Conservation (phyloP, 2,797 vertebrate species). For the Kryptolebias ocellatus region DNA sequence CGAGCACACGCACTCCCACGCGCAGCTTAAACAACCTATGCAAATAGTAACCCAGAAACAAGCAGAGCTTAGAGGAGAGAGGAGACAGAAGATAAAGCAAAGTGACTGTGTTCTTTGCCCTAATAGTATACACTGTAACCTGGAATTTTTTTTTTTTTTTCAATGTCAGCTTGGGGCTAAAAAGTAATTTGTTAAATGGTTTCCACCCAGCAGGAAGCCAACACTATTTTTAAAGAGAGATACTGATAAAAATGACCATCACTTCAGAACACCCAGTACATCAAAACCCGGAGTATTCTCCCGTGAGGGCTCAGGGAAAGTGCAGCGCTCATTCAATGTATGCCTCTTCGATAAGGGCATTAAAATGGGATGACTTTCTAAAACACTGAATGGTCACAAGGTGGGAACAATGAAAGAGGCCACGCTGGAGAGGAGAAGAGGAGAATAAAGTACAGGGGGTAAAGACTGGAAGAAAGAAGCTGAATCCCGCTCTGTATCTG, state of each 20-base stretch:
- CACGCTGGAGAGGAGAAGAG: conserved; percentile 16
- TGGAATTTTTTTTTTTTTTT: conserved; percentile 59
- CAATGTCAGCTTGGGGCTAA: conserved; percentile 77
- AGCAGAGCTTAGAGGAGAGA: conserved; percentile 57
- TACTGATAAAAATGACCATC: conserved; percentile 52
- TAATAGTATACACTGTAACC: conserved; percentile 62
- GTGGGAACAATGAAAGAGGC: conserved; percentile 42
- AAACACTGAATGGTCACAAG: conserved; percentile 42
- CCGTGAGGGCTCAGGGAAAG: conserved; percentile 46
- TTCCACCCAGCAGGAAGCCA: conserved; percentile 75
- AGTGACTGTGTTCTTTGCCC: conserved; percentile 77
- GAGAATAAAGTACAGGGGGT: conserved; percentile 28
- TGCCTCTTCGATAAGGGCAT: conserved; percentile 32
- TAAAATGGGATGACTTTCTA: conserved; percentile 57
- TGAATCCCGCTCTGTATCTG: conserved; percentile 45
- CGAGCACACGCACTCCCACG: conserved; percentile 6
- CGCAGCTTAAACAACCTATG: conserved; percentile 30
- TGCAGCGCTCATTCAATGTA: conserved; percentile 30
- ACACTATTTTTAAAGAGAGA: conserved; percentile 74
- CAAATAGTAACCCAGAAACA: conserved; percentile 69
- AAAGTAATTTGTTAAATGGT: conserved; percentile 84
- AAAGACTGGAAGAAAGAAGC: conserved; percentile 36
- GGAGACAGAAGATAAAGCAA: conserved; percentile 65
- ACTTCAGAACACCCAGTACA: conserved; percentile 54
- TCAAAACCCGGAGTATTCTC: conserved; percentile 33